Conservation (phyloP, 2,888 invertebrate genomes). For the Zaprionus obscuricornis region DNA sequence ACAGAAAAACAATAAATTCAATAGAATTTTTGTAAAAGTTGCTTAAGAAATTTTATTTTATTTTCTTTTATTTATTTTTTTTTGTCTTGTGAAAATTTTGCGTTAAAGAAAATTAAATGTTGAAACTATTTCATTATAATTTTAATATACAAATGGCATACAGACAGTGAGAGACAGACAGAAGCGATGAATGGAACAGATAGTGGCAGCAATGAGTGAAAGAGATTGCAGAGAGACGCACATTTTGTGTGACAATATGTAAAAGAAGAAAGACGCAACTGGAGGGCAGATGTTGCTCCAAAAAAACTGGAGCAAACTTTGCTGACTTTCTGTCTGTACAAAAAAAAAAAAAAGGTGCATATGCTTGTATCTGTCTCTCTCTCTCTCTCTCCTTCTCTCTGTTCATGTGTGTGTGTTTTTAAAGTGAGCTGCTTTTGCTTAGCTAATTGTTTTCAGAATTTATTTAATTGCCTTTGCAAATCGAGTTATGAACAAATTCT, state of each 20-base stretch:
- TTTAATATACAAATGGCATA: conserved; percentile 32
- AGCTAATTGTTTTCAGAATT: conserved; percentile 69
- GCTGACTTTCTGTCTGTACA: conserved; percentile 22
- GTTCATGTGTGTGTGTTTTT: conserved; percentile 19
- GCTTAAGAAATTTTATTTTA: no score
- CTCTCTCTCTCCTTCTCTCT: no score
- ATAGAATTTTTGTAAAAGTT: background rate
- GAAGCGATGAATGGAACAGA: conserved; percentile 1
- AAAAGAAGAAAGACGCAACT: conserved; percentile 2
- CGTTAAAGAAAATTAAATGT: background rate
- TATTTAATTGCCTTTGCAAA: conserved; percentile 30
- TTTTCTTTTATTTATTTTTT: no score
- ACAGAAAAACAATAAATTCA: no score
- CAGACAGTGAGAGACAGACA: conserved; percentile 14
- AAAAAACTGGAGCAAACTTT: conserved; percentile 44
- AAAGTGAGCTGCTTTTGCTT: conserved; percentile 33
- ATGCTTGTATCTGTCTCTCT: background rate
- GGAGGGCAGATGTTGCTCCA: conserved; percentile 21
- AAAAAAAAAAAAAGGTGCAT: conserved; percentile 1
- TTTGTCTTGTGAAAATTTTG: no score
- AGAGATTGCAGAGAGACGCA: conserved; percentile 1
- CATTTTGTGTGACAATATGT: conserved; percentile 1
- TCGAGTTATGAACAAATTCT: conserved; percentile 45
- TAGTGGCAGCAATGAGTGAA: background rate
- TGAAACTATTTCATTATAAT: conserved; percentile 38